Conservation (phyloP, 2,888 invertebrate genomes). For the Adelphocoris suturalis region DNA sequence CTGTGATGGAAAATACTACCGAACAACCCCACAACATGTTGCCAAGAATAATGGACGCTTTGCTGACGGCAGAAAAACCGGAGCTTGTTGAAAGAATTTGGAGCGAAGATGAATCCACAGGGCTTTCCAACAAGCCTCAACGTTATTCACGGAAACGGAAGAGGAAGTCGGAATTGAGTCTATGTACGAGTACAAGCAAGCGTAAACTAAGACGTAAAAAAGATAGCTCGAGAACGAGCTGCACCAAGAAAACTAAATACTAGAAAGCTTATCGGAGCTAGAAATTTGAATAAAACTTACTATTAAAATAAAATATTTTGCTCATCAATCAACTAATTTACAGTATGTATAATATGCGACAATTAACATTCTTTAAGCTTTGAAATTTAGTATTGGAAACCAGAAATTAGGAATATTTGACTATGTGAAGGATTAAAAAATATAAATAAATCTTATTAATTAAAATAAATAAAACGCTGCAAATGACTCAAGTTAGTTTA, state of each 20-base stretch:
- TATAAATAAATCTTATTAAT: too few relatives aligned
- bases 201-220: background rate
- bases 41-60: constrained; percentile 25
- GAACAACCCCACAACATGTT: background rate
- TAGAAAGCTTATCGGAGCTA: too few relatives aligned
- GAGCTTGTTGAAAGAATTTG: constrained; percentile 12
- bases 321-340: too few relatives aligned
- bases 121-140: background rate
- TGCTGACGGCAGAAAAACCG: constrained; percentile 11
- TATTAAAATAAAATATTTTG: too few relatives aligned
- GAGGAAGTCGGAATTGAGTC: background rate
- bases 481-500: too few relatives aligned
- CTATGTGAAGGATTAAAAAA: too few relatives aligned
- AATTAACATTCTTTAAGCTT: too few relatives aligned
- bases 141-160: background rate
- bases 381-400: too few relatives aligned
- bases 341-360: too few relatives aligned
- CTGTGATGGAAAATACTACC: background rate
- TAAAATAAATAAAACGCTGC: too few relatives aligned
- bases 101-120: background rate
- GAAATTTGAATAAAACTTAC: too few relatives aligned
- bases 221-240: background rate
- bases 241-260: background rate
- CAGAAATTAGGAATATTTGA: too few relatives aligned
- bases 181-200: background rate